phyloP scores from a whole-genome alignment of 2,888 invertebrate species.

The Neoitamus cyanurus region DNA sequence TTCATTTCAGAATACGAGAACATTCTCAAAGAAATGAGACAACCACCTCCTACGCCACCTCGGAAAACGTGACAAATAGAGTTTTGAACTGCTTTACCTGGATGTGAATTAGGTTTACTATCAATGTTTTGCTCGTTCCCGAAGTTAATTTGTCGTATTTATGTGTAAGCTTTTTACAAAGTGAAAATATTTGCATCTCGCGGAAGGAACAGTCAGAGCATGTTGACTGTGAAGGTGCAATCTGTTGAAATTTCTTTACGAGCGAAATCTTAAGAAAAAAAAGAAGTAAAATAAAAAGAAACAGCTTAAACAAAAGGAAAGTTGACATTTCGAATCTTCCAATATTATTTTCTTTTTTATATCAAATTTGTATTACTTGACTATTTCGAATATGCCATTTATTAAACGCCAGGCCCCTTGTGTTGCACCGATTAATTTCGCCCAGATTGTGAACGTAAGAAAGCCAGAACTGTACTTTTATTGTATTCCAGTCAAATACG shows the following conservation, averaged over 20 bases:
- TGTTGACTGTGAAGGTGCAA: not conserved
- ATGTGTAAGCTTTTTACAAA: slow-evolving; percentile 29
- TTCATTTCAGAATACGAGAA: slow-evolving; percentile 65
- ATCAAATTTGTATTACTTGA: not conserved
- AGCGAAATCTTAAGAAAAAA: not conserved
- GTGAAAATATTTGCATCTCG: not conserved
- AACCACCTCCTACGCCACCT: slow-evolving; percentile 65
- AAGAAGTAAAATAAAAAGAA: not conserved
- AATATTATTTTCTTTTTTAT: not conserved
- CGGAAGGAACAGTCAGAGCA: not conserved
- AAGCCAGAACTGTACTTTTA: not conserved
- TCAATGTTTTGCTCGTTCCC: slow-evolving; percentile 12
- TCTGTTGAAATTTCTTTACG: not conserved
- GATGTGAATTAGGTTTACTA: not conserved
- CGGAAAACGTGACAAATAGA: slow-evolving; percentile 67
- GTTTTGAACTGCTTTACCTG: slow-evolving; percentile 56
- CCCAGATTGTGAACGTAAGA: not conserved
- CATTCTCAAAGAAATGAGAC: slow-evolving; percentile 67
- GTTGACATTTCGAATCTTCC: not conserved
- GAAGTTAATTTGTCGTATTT: slow-evolving; percentile 24
- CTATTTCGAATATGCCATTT: not conserved
- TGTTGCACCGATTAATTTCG: not conserved
- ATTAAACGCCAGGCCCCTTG: not conserved
- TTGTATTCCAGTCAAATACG: slow-evolving; percentile 5
- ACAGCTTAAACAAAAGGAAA: slow-evolving; percentile 6